Conservation (phyloP, 2,888 invertebrate genomes). For the Dione vanillae region DNA sequence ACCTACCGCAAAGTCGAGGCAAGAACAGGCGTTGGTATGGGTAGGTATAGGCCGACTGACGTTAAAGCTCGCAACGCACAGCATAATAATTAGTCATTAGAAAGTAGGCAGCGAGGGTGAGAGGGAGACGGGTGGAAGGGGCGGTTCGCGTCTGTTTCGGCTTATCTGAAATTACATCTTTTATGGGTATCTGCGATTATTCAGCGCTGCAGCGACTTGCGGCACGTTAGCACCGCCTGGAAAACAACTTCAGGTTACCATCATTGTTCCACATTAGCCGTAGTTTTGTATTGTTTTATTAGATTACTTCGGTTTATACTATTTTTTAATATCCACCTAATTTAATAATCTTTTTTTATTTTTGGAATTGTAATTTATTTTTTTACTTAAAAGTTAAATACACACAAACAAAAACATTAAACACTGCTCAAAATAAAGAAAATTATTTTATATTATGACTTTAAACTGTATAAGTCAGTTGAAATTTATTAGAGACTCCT, state of each 20-base stretch:
- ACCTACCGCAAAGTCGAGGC: constrained; percentile 64
- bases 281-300: constrained; percentile 81
- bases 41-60: constrained; percentile 57
- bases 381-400: neutral
- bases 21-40: constrained; percentile 64
- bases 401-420: neutral
- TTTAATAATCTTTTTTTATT: neutral
- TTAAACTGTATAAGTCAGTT: constrained; percentile 22
- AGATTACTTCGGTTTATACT: constrained; percentile 66
- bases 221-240: constrained; percentile 79
- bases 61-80: constrained; percentile 82
- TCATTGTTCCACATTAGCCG: constrained; percentile 80
- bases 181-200: constrained; percentile 85
- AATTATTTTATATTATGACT: constrained; percentile 5
- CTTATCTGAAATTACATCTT: constrained; percentile 85
- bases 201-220: constrained; percentile 83
- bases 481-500: constrained; percentile 43
- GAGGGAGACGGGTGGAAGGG: constrained; percentile 58
- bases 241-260: constrained; percentile 80
- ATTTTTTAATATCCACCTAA: constrained; percentile 14
- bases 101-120: constrained; percentile 78
- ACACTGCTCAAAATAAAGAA: neutral
- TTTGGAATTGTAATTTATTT: neutral
- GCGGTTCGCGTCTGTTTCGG: constrained; percentile 83
- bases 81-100: constrained; percentile 85